Base-by-base conservation (phyloP, 2,113 vertebrate species). In the Melanostigma gelatinosum region DNA sequence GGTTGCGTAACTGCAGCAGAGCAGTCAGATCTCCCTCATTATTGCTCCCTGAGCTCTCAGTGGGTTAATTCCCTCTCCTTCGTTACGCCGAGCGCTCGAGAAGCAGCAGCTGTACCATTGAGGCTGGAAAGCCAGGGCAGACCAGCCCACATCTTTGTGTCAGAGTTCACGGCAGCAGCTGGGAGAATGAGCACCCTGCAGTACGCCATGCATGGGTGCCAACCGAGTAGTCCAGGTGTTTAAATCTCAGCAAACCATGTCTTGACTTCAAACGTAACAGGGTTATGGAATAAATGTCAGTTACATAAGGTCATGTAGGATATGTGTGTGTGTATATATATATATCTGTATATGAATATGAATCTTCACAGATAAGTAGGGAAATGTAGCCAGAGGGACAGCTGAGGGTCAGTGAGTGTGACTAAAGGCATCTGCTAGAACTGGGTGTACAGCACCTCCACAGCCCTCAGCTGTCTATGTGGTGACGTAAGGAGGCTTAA, bases 11-110 rank as follows among this genome's bases (percentile, higher is more conserved):
- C 91, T 84, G 78, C 34, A 11, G 70, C 81, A 75, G 74, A 85
- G 84, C 71, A 92, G 87, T 92, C 91, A 86, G 72, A 91, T 92
- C 89, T 90, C 87, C 79, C 88, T 92, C 87, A 92, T 93, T 92
- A 93, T 93, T 89, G 90, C 86, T 91, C 82, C 74, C 86, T 46
- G 67, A 88, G 88, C 85, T 88, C 90, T 90, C 86, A 24, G 86
- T 88, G 85, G 66, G 80, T 88, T 92, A 79, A 88, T 91, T 87
- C 87, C 82, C 84, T 88, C 88, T 91, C 76, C 90, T 91, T 91
- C 79, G 74, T 91, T 85, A 69, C 20, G 48, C 32, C 20, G 48
- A 38, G 36, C 36, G 50, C 75, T 87, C 20, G 8, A 88, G 79
- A 87, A 78, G 80, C 80, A 52, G 77, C 84, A 70, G 77, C 67